These are phyloP conservation scores for Tachypleus tridentatus DNA, from an alignment of 1,140 invertebrate genomes.

Conservation along the genomic window DNA sequence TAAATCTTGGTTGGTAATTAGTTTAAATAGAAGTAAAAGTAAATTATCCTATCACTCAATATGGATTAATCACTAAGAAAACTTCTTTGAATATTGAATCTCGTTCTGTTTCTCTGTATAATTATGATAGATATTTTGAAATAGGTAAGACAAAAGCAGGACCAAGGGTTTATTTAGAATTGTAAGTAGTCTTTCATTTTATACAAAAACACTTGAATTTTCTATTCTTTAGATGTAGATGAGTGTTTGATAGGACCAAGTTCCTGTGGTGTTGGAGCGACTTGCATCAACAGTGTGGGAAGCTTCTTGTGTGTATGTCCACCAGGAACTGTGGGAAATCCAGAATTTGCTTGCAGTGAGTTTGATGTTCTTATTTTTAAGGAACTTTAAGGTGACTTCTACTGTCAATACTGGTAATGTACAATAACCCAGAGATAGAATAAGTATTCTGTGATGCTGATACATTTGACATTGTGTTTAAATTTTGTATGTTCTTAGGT, in stretches of 20 bases:
- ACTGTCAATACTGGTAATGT: no score
- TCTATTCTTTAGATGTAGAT: conserved; percentile 48
- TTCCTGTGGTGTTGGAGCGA: conserved; percentile 70
- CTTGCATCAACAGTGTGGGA: conserved; percentile 75
- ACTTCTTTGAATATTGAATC: neutral
- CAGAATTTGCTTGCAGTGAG: conserved; percentile 31
- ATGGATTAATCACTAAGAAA: neutral
- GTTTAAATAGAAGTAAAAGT: neutral
- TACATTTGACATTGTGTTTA: no score
- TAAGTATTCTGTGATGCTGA: no score
- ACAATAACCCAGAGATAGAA: no score
- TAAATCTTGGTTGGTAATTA: no score
- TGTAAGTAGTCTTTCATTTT: no score
- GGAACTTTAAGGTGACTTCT: no score
- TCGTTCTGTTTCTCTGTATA: neutral
- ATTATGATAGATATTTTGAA: no score
- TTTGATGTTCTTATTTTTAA: no score
- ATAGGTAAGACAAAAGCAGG: no score
- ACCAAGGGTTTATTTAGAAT: no score
- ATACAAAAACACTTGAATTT: neutral
- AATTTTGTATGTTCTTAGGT: no score
- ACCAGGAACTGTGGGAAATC: conserved; percentile 62
- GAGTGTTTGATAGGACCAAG: conserved; percentile 54
- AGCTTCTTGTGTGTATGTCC: conserved; percentile 77
- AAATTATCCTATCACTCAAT: neutral